Evolutionary conservation across 2,113 vertebrate species (phyloP), one percentile per base, ranked within the genome.

Genomic region (Oxyruncus cristatus): DNA sequence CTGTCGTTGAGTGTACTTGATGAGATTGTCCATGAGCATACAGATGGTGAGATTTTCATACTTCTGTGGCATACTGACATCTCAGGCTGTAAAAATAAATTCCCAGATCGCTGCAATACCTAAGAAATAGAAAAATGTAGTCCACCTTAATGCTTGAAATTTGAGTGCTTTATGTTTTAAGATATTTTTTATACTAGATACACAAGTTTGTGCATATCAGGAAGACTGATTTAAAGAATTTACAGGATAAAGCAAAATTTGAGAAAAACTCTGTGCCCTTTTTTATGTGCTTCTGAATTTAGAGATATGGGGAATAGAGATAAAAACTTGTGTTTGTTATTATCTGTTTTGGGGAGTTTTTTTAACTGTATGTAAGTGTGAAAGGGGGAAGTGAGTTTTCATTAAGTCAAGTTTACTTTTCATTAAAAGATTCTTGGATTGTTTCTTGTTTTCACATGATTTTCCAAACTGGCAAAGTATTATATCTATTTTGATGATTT

Each of bases 11-110:
- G 74, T 91, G 89, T 97, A 89, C 96, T 95, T 93, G 84, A 95
- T 88, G 92, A 94, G 92, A 95, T 86, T 95, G 91, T 95, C 91
- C 94, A 86, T 77, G 88, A 94, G 90, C 90, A 96, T 96, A 91
- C 96, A 97, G 97, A 96, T 97, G 97, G 97, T 95, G 91, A 97
- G 95, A 95, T 95, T 97, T 96, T 97, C 97, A 74, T 94, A 94
- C 89, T 94, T 94, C 95, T 92, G 91, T 93, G 93, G 93, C 96
- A 95, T 94, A 85, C 92, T 96, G 96, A 97, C 95, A 93, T 95
- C 93, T 84, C 85, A 96, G 92, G 77, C 94, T 96, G 96, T 80
- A 96, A 94, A 95, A 97, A 96, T 93, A 96, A 96, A 93, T 88
- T 86, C 85, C 65, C 92, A 92, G 85, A 96, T 96, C 86, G 9